Evolutionary conservation across 2,113 vertebrate species (phyloP).

Genomic region (Poeciliopsis prolifica): DNA sequence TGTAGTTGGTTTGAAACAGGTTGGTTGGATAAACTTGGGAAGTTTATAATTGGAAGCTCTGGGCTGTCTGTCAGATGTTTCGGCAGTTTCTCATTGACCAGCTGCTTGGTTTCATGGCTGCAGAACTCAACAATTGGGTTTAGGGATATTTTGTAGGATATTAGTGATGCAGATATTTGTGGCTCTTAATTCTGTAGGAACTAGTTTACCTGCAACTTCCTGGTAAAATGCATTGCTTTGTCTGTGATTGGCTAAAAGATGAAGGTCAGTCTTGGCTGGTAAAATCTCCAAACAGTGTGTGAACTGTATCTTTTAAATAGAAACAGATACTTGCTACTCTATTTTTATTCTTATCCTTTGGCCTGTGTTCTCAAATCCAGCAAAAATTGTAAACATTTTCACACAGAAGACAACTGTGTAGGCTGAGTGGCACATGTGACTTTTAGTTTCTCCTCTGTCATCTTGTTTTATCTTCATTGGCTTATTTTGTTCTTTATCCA

Average conservation of each 20-base stretch:
- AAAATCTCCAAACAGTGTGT: too few species aligned
- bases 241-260: too few species aligned
- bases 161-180: too few species aligned
- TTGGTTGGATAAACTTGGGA: not conserved
- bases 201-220: too few species aligned
- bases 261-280: too few species aligned
- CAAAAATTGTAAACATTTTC: not conserved
- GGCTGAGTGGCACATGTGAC: constrained; percentile 23
- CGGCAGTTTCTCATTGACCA: not conserved
- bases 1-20: not conserved
- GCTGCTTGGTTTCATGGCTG: constrained; percentile 7
- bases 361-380: not conserved
- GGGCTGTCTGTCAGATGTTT: constrained; percentile 11
- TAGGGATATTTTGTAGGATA: too few species aligned
- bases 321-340: too few species aligned
- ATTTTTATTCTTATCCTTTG: constrained; percentile 15
- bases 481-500: not conserved
- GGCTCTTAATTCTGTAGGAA: too few species aligned
- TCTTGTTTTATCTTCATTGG: not conserved
- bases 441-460: constrained; percentile 26
- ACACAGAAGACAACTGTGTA: constrained; percentile 30
- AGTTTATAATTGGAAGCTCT: not conserved
- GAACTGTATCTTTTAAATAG: too few species aligned
- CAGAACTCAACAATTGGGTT: constrained; percentile 2
- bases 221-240: too few species aligned